These are phyloP conservation scores for Steromphala cineraria DNA, from an alignment of 2,888 invertebrate genomes.

Conservation along the genomic window DNA sequence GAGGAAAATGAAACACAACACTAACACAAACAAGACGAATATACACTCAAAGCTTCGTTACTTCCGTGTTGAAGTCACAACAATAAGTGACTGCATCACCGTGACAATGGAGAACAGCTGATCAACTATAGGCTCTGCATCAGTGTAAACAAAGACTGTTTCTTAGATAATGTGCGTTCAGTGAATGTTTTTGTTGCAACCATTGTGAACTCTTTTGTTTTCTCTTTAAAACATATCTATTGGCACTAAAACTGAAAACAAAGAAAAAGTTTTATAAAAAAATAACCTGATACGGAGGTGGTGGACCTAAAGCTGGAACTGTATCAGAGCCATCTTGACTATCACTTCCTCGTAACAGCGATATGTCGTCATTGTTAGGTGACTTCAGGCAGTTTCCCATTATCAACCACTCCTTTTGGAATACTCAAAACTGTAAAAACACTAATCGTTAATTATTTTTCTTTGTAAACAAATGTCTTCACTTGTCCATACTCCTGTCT, in stretches of 20 bases:
- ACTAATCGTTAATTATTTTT: not conserved
- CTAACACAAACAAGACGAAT: too few relatives aligned
- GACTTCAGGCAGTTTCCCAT: constrained; percentile 77
- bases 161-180: not conserved
- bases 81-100: too few relatives aligned
- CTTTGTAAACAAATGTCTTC: constrained; percentile 24
- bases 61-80: too few relatives aligned
- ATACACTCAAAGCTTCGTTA: too few relatives aligned
- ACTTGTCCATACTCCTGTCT: constrained; percentile 25
- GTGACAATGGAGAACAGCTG: too few relatives aligned
- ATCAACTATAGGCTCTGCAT: not conserved
- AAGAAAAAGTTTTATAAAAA: not conserved
- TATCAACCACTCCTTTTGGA: not conserved
- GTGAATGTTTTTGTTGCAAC: not conserved
- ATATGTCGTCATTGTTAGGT: constrained; percentile 75
- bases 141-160: not conserved
- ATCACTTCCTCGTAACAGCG: constrained; percentile 73
- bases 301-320: constrained; percentile 68
- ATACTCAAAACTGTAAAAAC: not conserved
- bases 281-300: constrained; percentile 75
- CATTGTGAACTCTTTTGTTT: not conserved
- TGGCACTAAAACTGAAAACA: not conserved
- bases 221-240: not conserved
- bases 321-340: constrained; percentile 62
- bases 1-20: too few relatives aligned